Evolutionary conservation across 2,888 invertebrate genomes (phyloP), one percentile per base, ranked within the genome.

Genomic region (Agrochola lychnidis): DNA sequence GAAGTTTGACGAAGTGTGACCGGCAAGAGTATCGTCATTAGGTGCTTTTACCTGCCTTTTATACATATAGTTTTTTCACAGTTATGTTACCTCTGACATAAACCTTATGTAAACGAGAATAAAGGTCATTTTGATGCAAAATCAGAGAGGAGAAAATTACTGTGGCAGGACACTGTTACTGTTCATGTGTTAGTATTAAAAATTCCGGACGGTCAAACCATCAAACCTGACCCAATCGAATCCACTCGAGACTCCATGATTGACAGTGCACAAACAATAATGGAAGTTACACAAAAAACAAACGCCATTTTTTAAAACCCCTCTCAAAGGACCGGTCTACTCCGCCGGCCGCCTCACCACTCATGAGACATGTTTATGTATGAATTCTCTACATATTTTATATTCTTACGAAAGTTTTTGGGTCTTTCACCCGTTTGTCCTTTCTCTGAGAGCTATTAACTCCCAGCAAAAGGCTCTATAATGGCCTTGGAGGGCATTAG

Each of bases 401-500:
- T 86, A 83, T 81, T 84, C 77, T 76, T 74, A 70, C 40, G 61
- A 78, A 86, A 81, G 73, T 86, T 85, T 80, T 82, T 59, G 73
- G 53, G 42, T 73, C 67, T 48, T 53, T 61, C 75, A 78, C 69
- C 73, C 88, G 87, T 88, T 89, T 89, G 90, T 91, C 91, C 90
- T 89, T 90, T 86, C 88, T 87, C 80, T 78, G 81, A 89, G 89
- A 86, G 90, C 94, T 93, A 95, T 95, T 95, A 94, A 94, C 92
- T 92, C 88, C 89, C 88, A 87, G 89, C 90, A 91, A 90, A 93
- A 94, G 92, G 92, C 93, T 92, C 90, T 92, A 90, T 95, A 94
- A 95, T 94, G 92, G 91, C 88, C 91, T 91, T 91, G 86, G 85
- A 90, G 91, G 88, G 92, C 94, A 94, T 95, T 95, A 95, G 94